Percentiles rank a stretch among this genome's conserved stretches.
Conservation (phyloP, 2,113 vertebrate species). For the Podocnemis expansa region DNA sequence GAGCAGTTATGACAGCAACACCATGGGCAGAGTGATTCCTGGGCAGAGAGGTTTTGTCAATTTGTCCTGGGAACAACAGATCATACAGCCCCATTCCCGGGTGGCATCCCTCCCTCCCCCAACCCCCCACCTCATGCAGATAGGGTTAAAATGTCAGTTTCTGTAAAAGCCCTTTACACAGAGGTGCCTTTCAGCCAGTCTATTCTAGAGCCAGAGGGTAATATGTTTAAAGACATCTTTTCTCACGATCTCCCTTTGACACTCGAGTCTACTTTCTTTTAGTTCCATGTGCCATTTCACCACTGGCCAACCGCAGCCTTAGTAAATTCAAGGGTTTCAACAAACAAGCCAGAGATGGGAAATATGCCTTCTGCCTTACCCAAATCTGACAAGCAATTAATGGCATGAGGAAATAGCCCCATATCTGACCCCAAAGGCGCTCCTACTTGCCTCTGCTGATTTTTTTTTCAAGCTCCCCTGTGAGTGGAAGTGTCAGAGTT, state of each 20-base stretch:
- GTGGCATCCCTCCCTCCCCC: background rate
- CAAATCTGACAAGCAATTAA: background rate
- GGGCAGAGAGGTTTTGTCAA: background rate
- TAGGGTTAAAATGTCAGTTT: background rate
- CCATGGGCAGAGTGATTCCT: background rate
- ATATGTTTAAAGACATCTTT: background rate
- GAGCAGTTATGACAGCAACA: background rate
- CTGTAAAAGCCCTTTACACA: background rate
- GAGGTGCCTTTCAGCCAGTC: background rate
- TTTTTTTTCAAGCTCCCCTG: background rate
- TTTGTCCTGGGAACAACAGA: background rate
- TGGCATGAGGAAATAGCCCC: background rate
- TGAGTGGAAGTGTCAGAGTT: background rate
- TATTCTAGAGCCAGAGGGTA: background rate
- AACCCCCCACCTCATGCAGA: accelerated
- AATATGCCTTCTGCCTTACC: background rate
- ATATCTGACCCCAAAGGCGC: background rate
- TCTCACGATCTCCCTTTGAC: background rate
- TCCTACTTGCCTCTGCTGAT: background rate
- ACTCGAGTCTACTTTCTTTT: too few species aligned
- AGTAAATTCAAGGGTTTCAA: background rate
- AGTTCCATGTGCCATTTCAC: background rate
- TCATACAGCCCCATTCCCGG: background rate
- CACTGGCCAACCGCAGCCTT: background rate
- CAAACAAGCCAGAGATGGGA: background rate